Evolutionary conservation across 2,797 vertebrate species (phyloP).

Genomic region (Lepus townsendii): DNA sequence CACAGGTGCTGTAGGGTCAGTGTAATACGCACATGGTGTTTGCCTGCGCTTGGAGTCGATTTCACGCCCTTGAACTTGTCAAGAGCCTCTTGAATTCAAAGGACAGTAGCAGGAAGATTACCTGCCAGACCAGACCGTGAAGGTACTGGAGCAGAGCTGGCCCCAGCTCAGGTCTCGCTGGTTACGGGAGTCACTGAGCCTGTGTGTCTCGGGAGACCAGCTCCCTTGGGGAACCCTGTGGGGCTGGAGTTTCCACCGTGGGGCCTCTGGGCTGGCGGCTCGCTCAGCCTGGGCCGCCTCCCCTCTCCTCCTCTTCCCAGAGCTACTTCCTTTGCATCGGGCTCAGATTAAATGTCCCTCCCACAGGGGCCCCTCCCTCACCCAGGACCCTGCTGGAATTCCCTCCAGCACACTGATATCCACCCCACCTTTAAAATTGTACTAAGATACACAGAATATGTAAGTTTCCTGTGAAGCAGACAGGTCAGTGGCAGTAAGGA

Average conservation of each 20-base stretch:
- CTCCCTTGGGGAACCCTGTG: not conserved
- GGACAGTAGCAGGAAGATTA: not conserved
- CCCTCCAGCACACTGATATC: not conserved
- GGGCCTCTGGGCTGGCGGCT: not conserved
- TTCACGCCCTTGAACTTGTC: conserved; percentile 69
- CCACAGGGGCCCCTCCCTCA: not conserved
- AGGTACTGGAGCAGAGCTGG: not conserved
- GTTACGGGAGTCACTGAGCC: not conserved
- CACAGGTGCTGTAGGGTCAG: not conserved
- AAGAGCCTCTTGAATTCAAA: conserved; percentile 76
- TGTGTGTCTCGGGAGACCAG: not conserved
- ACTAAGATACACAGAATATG: not conserved
- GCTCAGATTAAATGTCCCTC: not conserved
- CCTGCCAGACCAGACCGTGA: not conserved
- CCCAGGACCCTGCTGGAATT: not conserved
- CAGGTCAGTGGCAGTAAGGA: not conserved
- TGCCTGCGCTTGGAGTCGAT: not conserved
- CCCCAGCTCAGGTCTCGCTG: not conserved
- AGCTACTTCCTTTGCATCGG: not conserved
- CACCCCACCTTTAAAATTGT: not conserved
- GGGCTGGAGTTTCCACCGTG: not conserved
- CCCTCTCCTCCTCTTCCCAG: not conserved
- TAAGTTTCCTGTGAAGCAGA: not conserved
- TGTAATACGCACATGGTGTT: not conserved
- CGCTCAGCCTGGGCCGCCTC: not conserved